Base-by-base conservation (phyloP, 2,113 vertebrate genomes). In the Ifrita kowaldi region DNA sequence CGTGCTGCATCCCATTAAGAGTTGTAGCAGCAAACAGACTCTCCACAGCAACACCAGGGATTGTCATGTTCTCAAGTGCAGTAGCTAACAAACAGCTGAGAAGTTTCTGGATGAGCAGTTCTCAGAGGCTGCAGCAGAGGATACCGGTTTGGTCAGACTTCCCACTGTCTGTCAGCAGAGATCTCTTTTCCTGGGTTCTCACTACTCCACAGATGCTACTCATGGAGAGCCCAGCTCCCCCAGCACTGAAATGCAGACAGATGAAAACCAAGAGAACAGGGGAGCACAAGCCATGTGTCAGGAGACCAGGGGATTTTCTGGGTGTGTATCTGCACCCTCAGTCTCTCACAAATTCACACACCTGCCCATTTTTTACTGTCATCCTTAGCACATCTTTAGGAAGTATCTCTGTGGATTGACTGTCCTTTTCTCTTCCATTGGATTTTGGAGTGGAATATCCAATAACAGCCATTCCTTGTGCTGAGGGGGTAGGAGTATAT, bases 91-190 rank as follows among this genome's bases (percentile, higher is more conserved):
- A 87, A 96, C 82, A 83, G 70, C 62, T 1, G 65, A 95, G 89
- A 74, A 80, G 47, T 93, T 95, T 93, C 95, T 96, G 95, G 78
- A 52, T 93, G 93, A 96, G 67, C 93, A 93, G 82, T 33, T 93
- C 93, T 30, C 50, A 79, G 74, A 69, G 32, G 24, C 77, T 82
- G 91, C 47, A 87, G 50, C 69, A 76, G 46, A 84, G 70, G 46
- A 60, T 62, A 37, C 53, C 26, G 18, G 0, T 62, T n/a, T 63
- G 75, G 63, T 39, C 87, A 79, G 74, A n/a, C 28, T 62, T 85
- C n/a, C 74, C 47, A 13, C 32, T 0, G 49, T n/a, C 73, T 77
- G 69, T 32, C 7, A 3, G 37, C 65, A 42, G 46, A 57, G 20
- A 33, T 60, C 9, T 3, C 47, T 67, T 10, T 55, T 95, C 30